Evolutionary conservation across 2,797 vertebrate genomes (phyloP).

Genomic region (Sebastes taczanowskii): DNA sequence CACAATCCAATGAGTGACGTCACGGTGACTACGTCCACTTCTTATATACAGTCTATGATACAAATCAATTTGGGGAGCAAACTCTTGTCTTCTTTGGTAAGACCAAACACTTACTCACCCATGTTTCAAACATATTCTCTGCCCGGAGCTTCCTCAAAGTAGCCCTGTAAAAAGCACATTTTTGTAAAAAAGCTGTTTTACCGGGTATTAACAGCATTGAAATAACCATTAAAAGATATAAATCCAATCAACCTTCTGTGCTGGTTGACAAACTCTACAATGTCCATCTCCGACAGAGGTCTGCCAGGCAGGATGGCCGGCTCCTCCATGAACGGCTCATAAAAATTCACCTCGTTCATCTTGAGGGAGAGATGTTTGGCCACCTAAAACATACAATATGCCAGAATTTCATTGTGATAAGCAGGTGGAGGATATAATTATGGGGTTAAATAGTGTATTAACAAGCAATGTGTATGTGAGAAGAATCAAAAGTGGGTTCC

Average conservation of each 20-base stretch:
- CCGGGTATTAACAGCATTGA: not conserved
- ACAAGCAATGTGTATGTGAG: not conserved
- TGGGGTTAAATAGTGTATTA: not conserved
- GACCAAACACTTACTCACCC: conserved; percentile 84
- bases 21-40: no score
- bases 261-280: conserved; percentile 92
- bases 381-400: conserved; percentile 78
- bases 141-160: conserved; percentile 94
- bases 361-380: conserved; percentile 96
- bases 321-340: conserved; percentile 97
- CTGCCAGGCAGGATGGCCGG: conserved; percentile 90
- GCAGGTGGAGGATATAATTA: not conserved
- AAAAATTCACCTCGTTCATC: conserved; percentile 97
- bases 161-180: conserved; percentile 79
- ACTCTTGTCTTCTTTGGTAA: not conserved
- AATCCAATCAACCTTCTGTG: conserved; percentile 85
- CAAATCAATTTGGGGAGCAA: no score
- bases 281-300: conserved; percentile 91
- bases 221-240: not conserved
- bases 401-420: not conserved
- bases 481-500: not conserved
- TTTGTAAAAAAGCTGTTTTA: not conserved
- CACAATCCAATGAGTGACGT: no score
- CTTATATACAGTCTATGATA: no score
- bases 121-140: conserved; percentile 97